Base-by-base conservation (phyloP, 2,888 invertebrate species). In the Lottia gigantea region DNA sequence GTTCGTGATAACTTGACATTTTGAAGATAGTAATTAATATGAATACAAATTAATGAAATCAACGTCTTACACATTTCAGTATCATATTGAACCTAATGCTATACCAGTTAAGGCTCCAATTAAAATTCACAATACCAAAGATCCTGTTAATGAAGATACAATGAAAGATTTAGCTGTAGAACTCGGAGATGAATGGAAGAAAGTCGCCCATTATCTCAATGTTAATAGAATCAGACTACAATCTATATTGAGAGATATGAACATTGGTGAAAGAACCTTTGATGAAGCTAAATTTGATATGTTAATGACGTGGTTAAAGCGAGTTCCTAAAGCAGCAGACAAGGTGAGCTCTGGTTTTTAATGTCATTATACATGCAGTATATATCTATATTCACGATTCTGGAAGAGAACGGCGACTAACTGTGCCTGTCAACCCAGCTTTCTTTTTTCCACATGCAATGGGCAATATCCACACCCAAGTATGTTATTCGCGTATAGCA, bases 231-330 rank as follows among this genome's bases (percentile, higher is more conserved):
- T 83, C 31, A 73, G 87, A 15, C 72, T 86, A 4, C 85, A 80
- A 72, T 78, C 80, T 25, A 80, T 80, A 19, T 46, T 76, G 67
- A 66, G 77, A 49, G 78, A 72, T 66, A 71, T 62, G 26, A 65
- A 72, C 71, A 68, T 76, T 19, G 74, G 75, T 0, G 80, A 82
- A 26, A 71, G 73, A 16, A 72, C 76, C 0, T 83, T 82, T 15
- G 73, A 74, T 14, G 79, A 83, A 15, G 82, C 82, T 8, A 81
- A 82, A 63, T 85, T 78, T 65, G 82, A 85, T 16, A 86, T 86
- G 86, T 72, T 86, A 68, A 78, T 86, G 75, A 83, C 84, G n/a
- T 86, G 86, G 86, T 70, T 84, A 19, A 86, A 86, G 67, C 79
- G 79, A 63, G 82, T 83, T 46, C 84, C 85, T 0, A 82, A 83